A percentile compares a stretch with the other conserved stretches of the same genome.
phyloP scores from a whole-genome alignment of 2,797 vertebrate species.

The Hybognathus amarus region DNA sequence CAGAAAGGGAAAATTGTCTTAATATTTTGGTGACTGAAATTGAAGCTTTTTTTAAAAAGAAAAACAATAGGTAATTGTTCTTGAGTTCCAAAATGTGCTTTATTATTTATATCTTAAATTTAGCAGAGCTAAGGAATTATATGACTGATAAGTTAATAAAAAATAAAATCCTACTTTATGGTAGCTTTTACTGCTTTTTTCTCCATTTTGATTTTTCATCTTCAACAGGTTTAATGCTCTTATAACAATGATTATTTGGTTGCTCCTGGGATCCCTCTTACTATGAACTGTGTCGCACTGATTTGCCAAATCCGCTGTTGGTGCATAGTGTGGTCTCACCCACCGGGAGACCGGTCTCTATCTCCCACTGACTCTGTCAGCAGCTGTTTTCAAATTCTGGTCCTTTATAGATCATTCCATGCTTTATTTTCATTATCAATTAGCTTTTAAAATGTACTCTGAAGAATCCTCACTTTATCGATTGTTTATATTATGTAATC shows the following conservation, averaged over 20 bases:
- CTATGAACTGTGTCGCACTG: conserved; percentile 47
- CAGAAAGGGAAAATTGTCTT: not conserved
- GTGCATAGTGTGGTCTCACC: conserved; percentile 50
- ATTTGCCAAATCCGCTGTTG: conserved; percentile 58
- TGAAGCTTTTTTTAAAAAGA: no score
- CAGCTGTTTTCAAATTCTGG: conserved; percentile 64
- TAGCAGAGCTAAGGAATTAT: not conserved
- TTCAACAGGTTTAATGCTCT: conserved; percentile 27
- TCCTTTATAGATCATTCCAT: conserved; percentile 34
- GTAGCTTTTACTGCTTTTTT: not conserved
- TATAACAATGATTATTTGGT: not conserved
- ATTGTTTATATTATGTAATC: conserved; percentile 27
- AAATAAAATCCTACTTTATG: not conserved
- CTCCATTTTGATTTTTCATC: not conserved
- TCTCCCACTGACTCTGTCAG: conserved; percentile 57
- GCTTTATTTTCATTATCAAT: conserved; percentile 15
- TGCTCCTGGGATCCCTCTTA: not conserved
- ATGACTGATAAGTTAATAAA: not conserved
- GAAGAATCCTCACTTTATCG: conserved; percentile 19
- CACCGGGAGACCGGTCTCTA: conserved; percentile 47
- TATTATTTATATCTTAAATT: not conserved
- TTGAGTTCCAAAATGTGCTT: not conserved
- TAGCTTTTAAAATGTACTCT: conserved; percentile 26
- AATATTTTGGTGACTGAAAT: not conserved
- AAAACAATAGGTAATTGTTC: not conserved